Percentiles rank a stretch among this genome's conserved stretches.
phyloP scores from a whole-genome alignment of 2,888 invertebrate species.

The Caenorhabditis plicata region DNA sequence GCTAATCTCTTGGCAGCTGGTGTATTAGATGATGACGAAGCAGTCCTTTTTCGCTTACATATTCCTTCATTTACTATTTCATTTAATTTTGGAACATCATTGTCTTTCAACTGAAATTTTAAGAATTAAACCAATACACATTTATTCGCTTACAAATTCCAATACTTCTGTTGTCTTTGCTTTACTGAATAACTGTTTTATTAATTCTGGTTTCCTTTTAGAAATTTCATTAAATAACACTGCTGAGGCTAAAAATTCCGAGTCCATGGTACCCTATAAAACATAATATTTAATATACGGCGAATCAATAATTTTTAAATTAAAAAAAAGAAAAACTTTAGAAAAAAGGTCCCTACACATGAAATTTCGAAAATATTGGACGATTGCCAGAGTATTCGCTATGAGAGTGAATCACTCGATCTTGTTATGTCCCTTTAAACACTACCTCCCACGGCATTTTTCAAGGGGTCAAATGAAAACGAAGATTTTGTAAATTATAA shows the following conservation, averaged over 20 bases:
- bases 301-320: background rate
- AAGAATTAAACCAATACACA: background rate
- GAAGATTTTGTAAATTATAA: too few relatives aligned
- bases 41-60: conserved; percentile 14
- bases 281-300: background rate
- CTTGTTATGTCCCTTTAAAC: conserved; percentile 10
- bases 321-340: conserved; percentile 1
- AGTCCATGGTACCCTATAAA: conserved; percentile 20
- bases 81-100: conserved; percentile 25
- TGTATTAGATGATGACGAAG: conserved; percentile 22
- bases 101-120: conserved; percentile 20
- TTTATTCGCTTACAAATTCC: conserved; percentile 25
- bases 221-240: conserved; percentile 34
- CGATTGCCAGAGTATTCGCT: background rate
- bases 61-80: conserved; percentile 17
- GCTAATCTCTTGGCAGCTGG: conserved; percentile 38
- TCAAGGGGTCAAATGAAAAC: conserved; percentile 1
- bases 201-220: conserved; percentile 23
- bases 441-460: conserved; percentile 6
- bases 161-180: conserved; percentile 27
- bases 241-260: conserved; percentile 32
- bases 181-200: conserved; percentile 33
- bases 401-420: conserved; percentile 4
- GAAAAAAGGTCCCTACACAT: conserved; percentile 1
- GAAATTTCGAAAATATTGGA: conserved; percentile 3